These are phyloP conservation scores for Pterostichus madidus DNA, from an alignment of 2,888 invertebrate species.

Conservation along the genomic window DNA sequence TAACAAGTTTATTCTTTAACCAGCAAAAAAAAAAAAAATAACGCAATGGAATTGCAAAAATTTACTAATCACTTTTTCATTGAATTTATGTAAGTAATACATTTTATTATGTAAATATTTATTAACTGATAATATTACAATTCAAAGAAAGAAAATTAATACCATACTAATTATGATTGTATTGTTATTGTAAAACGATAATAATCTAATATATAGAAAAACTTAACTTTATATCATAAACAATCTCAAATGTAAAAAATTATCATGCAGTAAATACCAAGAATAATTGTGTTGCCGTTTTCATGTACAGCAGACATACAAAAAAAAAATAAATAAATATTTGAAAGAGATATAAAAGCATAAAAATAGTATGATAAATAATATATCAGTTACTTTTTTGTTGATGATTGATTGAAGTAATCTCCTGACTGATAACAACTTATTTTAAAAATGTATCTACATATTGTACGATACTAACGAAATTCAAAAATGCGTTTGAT, in stretches of 20 bases:
- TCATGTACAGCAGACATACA: neutral
- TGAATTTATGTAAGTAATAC: too few species aligned
- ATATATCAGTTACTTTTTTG: neutral
- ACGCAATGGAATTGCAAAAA: too few species aligned
- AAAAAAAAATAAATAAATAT: slow-evolving; percentile 1
- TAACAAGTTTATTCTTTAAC: too few species aligned
- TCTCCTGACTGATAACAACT: neutral
- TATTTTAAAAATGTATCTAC: neutral
- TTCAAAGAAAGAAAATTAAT: neutral
- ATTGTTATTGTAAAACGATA: slow-evolving; percentile 1
- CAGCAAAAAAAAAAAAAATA: too few species aligned
- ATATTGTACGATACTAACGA: neutral
- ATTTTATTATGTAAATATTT: too few species aligned
- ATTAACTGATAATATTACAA: neutral
- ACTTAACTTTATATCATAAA: neutral
- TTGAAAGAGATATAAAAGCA: neutral
- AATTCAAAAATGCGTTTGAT: slow-evolving; percentile 1
- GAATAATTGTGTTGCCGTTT: slow-evolving; percentile 2
- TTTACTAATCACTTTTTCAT: too few species aligned
- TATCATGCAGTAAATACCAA: neutral
- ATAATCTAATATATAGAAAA: neutral
- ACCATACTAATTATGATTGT: neutral
- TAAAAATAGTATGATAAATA: neutral
- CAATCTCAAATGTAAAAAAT: neutral
- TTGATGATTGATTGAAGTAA: neutral